Conservation (phyloP, 2,888 invertebrate genomes). For the Drosophila picticornis region DNA sequence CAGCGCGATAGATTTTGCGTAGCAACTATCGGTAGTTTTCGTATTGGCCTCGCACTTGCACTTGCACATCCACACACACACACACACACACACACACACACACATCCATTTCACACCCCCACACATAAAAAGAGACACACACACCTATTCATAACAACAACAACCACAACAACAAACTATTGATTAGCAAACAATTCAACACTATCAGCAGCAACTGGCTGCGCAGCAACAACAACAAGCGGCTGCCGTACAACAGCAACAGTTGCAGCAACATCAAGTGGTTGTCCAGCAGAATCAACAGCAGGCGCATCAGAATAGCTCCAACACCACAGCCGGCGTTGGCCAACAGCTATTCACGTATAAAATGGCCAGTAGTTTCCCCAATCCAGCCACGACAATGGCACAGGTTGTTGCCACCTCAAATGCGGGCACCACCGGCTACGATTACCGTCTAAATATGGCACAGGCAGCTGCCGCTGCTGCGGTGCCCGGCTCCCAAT, state of each 20-base stretch:
- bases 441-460: constrained; percentile 91
- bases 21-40: background rate
- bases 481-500: constrained; percentile 89
- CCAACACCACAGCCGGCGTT: constrained; percentile 87
- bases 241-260: constrained; percentile 84
- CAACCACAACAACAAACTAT: constrained; percentile 86
- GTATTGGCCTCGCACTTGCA: constrained; percentile 35
- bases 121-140: constrained; percentile 73
- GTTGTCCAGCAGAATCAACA: constrained; percentile 86
- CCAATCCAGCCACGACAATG: constrained; percentile 89
- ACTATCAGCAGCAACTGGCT: constrained; percentile 86
- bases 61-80: background rate
- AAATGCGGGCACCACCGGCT: constrained; percentile 88
- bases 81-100: constrained; percentile 71
- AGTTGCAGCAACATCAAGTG: constrained; percentile 86
- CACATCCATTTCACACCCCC: constrained; percentile 8
- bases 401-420: constrained; percentile 88
- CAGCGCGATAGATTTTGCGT: constrained; percentile 1
- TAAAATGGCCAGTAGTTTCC: constrained; percentile 94
- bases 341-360: constrained; percentile 92
- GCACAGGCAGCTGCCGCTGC: constrained; percentile 86
- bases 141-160: constrained; percentile 85
- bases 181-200: constrained; percentile 86
- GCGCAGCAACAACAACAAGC: constrained; percentile 86
- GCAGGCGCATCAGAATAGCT: constrained; percentile 86